Percentiles rank a stretch among this genome's conserved stretches.
Evolutionary conservation across 2,888 invertebrate species (phyloP).

Genomic region (Alloplasta piceator): DNA sequence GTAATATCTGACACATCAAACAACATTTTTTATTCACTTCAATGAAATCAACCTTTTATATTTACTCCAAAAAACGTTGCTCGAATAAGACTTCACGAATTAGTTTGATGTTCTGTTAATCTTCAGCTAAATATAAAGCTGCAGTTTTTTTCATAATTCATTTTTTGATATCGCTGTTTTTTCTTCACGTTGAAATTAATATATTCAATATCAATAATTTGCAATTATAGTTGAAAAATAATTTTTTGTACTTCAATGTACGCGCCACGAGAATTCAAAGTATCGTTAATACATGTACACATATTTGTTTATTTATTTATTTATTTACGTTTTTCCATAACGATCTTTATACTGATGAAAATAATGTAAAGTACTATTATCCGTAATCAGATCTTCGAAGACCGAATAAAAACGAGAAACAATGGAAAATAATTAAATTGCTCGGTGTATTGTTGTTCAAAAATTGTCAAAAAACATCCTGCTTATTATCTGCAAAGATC

Average conservation of each 20-base stretch:
- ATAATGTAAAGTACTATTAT: conserved; percentile 64
- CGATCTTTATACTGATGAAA: conserved; percentile 53
- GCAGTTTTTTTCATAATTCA: conserved; percentile 14
- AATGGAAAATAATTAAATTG: conserved; percentile 70
- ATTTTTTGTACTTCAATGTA: conserved; percentile 36
- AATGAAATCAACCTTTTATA: conserved; percentile 39
- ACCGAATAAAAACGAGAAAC: conserved; percentile 67
- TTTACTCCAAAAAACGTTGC: conserved; percentile 5
- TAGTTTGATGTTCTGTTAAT: conserved; percentile 8
- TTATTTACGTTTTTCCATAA: conserved; percentile 44
- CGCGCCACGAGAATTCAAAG: conserved; percentile 30
- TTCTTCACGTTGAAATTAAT: background rate
- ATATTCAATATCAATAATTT: conserved; percentile 19
- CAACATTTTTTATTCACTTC: background rate
- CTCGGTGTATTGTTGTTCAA: conserved; percentile 70
- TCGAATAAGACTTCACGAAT: conserved; percentile 21
- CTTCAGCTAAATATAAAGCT: conserved; percentile 52
- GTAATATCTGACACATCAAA: conserved; percentile 35
- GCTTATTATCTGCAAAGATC: conserved; percentile 72
- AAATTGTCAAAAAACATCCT: conserved; percentile 80
- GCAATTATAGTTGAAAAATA: background rate
- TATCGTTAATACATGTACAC: conserved; percentile 32
- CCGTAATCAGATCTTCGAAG: conserved; percentile 78
- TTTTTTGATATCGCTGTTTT: background rate
- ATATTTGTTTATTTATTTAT: conserved; percentile 42